Evolutionary conservation across 2,888 invertebrate species (phyloP), one percentile per base, ranked within the genome.

Genomic region (Tuberolachnus salignus): DNA sequence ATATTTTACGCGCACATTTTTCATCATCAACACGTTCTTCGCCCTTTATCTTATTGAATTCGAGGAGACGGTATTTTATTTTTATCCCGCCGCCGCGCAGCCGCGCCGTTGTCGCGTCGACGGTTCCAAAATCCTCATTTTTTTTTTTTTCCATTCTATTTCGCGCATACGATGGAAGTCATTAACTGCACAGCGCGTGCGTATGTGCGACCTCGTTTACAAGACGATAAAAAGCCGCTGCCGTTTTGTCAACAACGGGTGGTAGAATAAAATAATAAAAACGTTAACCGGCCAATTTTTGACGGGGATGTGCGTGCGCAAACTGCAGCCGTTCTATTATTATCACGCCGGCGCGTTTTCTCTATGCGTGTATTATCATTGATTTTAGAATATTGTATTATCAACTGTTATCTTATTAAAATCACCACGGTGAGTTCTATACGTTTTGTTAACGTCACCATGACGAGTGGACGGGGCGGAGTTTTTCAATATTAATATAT

Each of bases 41-140:
- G 26, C 46, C 59, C 51, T 78, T 78, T 78, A 78, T 78, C 59
- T 78, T 57, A 67, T 67, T 59, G 75, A 78, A 78, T 78, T 49
- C 67, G 19, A 46, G 57, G 51, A 57, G 19, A 6, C 34, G 42
- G 42, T 11, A 34, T 34, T 57, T 55, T 61, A 13, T 21, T 21
- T 13, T 63, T 13, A 59, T 26, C 34, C 49, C 34, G 6, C 49
- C 13, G 13, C 11, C 26, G 11, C 34, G 4, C 49, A 13, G 13
- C 49, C 1, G 4, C 53, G 51, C n/a, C 19, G 10, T 19, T 19
- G 13, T 11, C 63, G 13, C 63, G 44, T 3, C 10, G 23, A 13
- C 69, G n/a, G 69, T n/a, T 70, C 51, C 44, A 44, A 64, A 74
- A 64, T 44, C 21, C 42, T 8, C 21, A 4, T 63, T 21, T 63